Base-by-base conservation (phyloP, 37 sponge, comb jelly and placozoan genomes). In the Spongilla lacustris region DNA sequence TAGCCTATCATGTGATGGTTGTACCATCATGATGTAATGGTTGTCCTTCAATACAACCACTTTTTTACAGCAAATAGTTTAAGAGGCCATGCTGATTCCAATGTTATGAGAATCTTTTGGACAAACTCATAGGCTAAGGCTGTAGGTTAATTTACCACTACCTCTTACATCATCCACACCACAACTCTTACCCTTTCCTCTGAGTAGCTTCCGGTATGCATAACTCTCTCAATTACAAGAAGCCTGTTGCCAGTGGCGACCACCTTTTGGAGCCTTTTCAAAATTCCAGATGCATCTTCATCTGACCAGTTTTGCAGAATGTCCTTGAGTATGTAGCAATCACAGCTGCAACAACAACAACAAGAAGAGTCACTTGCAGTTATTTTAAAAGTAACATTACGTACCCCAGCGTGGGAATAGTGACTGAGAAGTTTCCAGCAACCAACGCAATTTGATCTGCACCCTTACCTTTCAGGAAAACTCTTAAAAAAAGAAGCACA, bases 271-370 rank as follows among this genome's bases (percentile, higher is more conserved):
- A 93, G 76, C 34, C 86, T 93, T n/a, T 67, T 68, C 2, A 93
- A 67, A 32, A 93, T 89, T 21, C 76, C 50, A 73, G 82, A 26
- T 32, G 90, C 79, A 73, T 83, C 84, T 41, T 93, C 93, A 30
- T 93, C 93, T 23, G 93, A 89, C 86, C 86, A 93, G 75, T 93
- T 93, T 68, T 93, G 85, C 24, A 93, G 79, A 26, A 93, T 89
- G 67, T 93, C 93, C 72, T 93, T 93, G 70, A 89, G 31, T 22
- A 93, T 78, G 71, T 87, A 93, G 81, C 93, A 93, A 68, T 93
- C 93, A 93, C 93, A 93, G 17, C 93, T 93, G 69, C n/a, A n/a
- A n/a, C n/a, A n/a, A n/a, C n/a, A n/a, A n/a, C 68, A 81, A 14
- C 6, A 6, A 50, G 41, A 73, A 5, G 78, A 11, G 25, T 69